Evolutionary conservation across 92 coral and sea anemone species (phyloP).

Genomic region (Muricea muricata): DNA sequence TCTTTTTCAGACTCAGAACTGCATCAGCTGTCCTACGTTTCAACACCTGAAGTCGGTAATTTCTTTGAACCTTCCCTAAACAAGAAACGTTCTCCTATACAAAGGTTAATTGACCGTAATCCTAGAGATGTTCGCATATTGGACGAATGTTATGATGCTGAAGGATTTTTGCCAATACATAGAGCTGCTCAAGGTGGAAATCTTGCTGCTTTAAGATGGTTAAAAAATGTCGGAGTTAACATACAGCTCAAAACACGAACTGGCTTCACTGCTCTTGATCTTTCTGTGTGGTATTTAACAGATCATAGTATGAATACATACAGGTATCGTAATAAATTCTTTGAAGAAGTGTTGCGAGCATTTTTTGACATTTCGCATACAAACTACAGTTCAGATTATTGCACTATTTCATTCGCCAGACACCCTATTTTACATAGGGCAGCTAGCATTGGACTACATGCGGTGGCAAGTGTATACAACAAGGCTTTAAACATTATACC

Average conservation of each 20-base stretch:
- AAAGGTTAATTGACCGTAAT: conserved; percentile 15
- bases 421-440: not conserved
- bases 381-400: not conserved
- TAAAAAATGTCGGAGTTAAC: too few species aligned
- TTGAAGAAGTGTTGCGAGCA: not conserved
- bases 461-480: not conserved
- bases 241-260: conserved; percentile 44
- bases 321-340: not conserved
- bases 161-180: conserved; percentile 74
- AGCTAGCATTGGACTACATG: not conserved
- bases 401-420: too few species aligned
- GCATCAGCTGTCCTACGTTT: conserved; percentile 67
- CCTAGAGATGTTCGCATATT: too few species aligned
- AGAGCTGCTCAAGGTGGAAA: conserved; percentile 86
- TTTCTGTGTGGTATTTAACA: conserved; percentile 54
- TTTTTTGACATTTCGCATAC: not conserved
- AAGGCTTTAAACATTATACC: not conserved
- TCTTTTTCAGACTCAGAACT: conserved; percentile 60
- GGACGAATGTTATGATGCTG: too few species aligned
- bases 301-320: not conserved
- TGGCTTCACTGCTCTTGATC: conserved; percentile 45
- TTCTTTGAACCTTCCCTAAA: too few species aligned
- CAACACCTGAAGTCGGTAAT: conserved; percentile 49
- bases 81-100: conserved; percentile 28
- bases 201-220: too few species aligned